Conservation (phyloP, 2,888 invertebrate genomes). For the Dilophus febrilis region DNA sequence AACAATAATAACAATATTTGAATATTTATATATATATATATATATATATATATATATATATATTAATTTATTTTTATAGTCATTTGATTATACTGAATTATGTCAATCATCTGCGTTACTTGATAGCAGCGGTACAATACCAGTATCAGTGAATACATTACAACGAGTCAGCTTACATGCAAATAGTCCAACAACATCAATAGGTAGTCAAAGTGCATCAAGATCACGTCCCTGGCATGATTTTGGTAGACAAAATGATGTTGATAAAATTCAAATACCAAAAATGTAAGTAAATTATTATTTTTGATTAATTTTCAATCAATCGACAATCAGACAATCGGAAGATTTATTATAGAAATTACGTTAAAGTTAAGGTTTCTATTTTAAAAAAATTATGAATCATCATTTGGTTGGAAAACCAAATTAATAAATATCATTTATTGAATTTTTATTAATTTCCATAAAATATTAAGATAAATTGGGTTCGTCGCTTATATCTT, state of each 20-base stretch:
- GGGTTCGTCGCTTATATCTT: too few relatives aligned
- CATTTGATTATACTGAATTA: constrained; percentile 84
- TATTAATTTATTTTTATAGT: too few relatives aligned
- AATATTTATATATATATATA: too few relatives aligned
- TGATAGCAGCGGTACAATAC: constrained; percentile 35
- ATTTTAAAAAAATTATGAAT: too few relatives aligned
- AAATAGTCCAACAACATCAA: constrained; percentile 30
- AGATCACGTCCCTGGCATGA: constrained; percentile 85
- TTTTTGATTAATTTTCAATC: too few relatives aligned
- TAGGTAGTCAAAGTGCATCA: constrained; percentile 45
- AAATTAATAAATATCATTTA: background rate
- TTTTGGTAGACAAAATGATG: constrained; percentile 84
- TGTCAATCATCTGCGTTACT: constrained; percentile 47
- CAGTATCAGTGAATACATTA: constrained; percentile 33
- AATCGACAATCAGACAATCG: too few relatives aligned
- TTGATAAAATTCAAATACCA: constrained; percentile 93
- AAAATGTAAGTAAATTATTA: constrained; percentile 69
- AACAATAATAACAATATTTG: too few relatives aligned
- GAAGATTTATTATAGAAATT: too few relatives aligned
- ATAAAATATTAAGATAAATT: too few relatives aligned
- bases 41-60: background rate
- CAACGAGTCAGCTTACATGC: constrained; percentile 34
- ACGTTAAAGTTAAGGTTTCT: too few relatives aligned
- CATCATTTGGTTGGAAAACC: background rate
- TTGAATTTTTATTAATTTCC: too few relatives aligned